Evolutionary conservation across 1,140 invertebrate species (phyloP).

Genomic region (Pollicipes pollicipes): DNA sequence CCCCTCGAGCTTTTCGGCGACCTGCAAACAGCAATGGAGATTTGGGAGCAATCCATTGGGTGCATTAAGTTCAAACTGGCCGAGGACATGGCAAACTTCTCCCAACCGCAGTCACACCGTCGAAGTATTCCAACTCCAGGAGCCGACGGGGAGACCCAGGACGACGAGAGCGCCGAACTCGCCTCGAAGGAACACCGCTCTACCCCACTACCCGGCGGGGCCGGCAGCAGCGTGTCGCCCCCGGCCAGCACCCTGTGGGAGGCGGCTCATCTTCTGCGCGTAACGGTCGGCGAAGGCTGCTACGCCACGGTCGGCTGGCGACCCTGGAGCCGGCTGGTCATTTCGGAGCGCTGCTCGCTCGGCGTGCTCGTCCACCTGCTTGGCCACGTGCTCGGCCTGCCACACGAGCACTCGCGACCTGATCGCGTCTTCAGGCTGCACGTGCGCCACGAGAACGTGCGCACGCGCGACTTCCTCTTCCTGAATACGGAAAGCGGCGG

Average conservation of each 20-base stretch:
- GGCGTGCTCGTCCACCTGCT: constrained; percentile 24
- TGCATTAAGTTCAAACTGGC: background rate
- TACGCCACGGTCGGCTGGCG: background rate
- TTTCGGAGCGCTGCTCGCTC: background rate
- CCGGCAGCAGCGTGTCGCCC: background rate
- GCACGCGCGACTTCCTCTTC: background rate
- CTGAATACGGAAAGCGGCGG: background rate
- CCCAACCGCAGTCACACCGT: no score
- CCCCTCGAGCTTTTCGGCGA: background rate
- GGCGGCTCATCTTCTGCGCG: background rate
- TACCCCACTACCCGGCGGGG: background rate
- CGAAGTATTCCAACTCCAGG: no score
- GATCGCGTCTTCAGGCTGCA: constrained; percentile 26
- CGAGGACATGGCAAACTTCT: no score
- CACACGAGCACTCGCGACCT: constrained; percentile 28
- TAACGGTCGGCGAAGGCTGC: background rate
- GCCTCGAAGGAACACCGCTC: background rate
- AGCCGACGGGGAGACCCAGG: no score
- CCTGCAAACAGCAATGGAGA: background rate
- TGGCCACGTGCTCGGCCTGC: constrained; percentile 26
- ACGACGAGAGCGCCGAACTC: background rate
- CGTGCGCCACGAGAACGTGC: constrained; percentile 22
- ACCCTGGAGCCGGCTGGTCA: background rate
- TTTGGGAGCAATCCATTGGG: background rate
- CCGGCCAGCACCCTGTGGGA: background rate